A percentile compares a stretch with the other conserved stretches of the same genome.
Conservation (phyloP, 2,113 vertebrate species). For the Ascaphus truei region DNA sequence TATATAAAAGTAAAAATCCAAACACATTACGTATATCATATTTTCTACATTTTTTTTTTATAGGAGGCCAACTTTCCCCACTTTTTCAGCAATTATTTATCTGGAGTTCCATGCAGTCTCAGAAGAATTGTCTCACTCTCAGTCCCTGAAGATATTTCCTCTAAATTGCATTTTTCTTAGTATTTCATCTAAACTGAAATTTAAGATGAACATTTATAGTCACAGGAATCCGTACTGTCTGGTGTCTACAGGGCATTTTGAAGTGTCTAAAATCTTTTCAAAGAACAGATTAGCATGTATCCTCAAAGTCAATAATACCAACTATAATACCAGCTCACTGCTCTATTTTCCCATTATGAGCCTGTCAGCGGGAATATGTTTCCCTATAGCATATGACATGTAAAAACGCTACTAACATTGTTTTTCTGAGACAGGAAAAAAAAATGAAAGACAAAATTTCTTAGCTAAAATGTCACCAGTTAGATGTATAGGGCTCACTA, state of each 20-base stretch:
- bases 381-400: constrained; percentile 77
- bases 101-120: neutral
- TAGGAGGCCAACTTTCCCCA: too few species aligned
- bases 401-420: constrained; percentile 76
- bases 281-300: constrained; percentile 76
- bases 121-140: neutral
- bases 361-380: constrained; percentile 73
- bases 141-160: constrained; percentile 4
- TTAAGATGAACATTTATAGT: constrained; percentile 20
- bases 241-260: constrained; percentile 59
- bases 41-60: too few species aligned
- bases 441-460: constrained; percentile 81
- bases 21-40: too few species aligned
- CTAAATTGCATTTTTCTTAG: constrained; percentile 38
- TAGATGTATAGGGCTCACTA: constrained; percentile 76
- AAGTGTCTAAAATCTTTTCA: constrained; percentile 66
- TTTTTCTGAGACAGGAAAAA: constrained; percentile 71
- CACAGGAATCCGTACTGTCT: constrained; percentile 50
- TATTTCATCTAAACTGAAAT: constrained; percentile 45
- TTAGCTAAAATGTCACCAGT: constrained; percentile 82
- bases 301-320: constrained; percentile 62
- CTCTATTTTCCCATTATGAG: constrained; percentile 76
- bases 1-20: too few species aligned
- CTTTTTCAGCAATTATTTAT: neutral
- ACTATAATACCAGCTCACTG: constrained; percentile 70